These are phyloP conservation scores for Campoletis sonorensis DNA, from an alignment of 1,140 invertebrate genomes.

Conservation along the genomic window DNA sequence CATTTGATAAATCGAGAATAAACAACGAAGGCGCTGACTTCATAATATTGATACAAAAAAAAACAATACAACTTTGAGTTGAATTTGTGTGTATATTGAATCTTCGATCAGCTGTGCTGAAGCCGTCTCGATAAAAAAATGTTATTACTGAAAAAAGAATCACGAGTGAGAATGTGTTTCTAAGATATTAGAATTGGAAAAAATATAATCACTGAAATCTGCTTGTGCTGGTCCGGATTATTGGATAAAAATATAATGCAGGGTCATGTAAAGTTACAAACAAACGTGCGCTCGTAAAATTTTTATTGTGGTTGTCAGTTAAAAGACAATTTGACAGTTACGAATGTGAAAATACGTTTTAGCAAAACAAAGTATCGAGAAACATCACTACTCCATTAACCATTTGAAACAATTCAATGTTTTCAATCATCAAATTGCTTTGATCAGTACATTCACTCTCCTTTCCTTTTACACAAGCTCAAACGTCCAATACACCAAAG, in stretches of 20 bases:
- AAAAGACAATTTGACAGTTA: not conserved
- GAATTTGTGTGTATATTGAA: not conserved
- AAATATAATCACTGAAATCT: not conserved
- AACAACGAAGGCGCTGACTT: too few species aligned
- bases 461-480: not conserved
- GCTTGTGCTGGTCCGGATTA: not conserved
- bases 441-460: too few species aligned
- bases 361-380: too few species aligned
- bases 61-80: not conserved
- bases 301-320: not conserved
- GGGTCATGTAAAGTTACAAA: not conserved
- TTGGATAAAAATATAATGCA: too few species aligned
- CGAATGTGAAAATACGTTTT: not conserved
- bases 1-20: too few species aligned
- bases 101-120: not conserved
- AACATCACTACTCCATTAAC: too few species aligned
- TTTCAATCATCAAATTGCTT: constrained; percentile 9
- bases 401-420: not conserved
- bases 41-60: too few species aligned
- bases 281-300: not conserved
- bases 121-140: not conserved
- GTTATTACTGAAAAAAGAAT: not conserved
- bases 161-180: too few species aligned
- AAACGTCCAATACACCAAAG: not conserved
- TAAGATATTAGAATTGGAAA: not conserved